Evolutionary conservation across 2,888 invertebrate species (phyloP).

Genomic region (Cephus pygmeus): DNA sequence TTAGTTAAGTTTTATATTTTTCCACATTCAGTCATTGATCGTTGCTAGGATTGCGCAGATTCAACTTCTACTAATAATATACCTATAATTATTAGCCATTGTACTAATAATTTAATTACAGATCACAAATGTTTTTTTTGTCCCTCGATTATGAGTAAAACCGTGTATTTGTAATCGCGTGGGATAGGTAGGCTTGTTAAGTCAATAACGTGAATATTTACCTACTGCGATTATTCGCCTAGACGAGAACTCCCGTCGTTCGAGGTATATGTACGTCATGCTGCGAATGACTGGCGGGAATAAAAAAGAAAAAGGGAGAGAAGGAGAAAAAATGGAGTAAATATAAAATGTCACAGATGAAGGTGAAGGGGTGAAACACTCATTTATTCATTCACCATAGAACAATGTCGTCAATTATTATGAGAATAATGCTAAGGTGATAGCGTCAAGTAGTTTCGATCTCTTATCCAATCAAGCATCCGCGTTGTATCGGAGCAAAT

Average conservation of each 20-base stretch:
- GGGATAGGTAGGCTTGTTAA: constrained; percentile 50
- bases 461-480: background rate
- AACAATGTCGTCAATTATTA: constrained; percentile 58
- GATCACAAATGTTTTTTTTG: constrained; percentile 35
- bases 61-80: constrained; percentile 38
- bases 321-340: background rate
- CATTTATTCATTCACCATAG: constrained; percentile 41
- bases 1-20: constrained; percentile 66
- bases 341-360: background rate
- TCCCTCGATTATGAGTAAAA: constrained; percentile 25
- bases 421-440: constrained; percentile 39
- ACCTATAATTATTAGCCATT: constrained; percentile 49
- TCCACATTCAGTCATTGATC: constrained; percentile 63
- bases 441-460: constrained; percentile 9
- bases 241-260: background rate
- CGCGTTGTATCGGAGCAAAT: background rate
- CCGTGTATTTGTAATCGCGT: constrained; percentile 39
- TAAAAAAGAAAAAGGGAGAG: constrained; percentile 7
- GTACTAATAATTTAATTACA: constrained; percentile 43
- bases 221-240: constrained; percentile 35
- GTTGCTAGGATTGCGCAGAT: constrained; percentile 52
- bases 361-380: background rate
- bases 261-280: constrained; percentile 28
- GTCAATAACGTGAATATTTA: constrained; percentile 48
- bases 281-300: constrained; percentile 8